Base-by-base conservation (phyloP, 2,113 vertebrate genomes). In the Onychostruthus taczanowskii region DNA sequence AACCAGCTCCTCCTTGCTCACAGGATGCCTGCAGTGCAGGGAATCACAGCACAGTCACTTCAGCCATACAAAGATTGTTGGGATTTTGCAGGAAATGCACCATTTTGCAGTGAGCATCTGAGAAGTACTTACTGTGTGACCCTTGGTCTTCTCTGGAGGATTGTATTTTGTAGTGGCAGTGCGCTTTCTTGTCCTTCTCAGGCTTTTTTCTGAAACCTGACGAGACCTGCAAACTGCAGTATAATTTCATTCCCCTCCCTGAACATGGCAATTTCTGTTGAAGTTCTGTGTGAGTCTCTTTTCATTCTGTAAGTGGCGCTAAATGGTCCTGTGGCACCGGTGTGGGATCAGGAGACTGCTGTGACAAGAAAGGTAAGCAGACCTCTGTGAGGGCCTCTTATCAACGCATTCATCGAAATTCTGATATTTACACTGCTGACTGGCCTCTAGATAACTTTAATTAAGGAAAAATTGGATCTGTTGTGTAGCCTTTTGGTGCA, bases 171-270 rank as follows among this genome's bases (percentile, higher is more conserved):
- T 22, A 47, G 55, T 72, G 67, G 67, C 66, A 44, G 33, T 35
- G 33, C 23, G 2, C 44, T 56, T 55, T 68, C 21, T 76, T 0
- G 0, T 75, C 55, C 68, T 67, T 59, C 69, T 85, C 43, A 24
- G 46, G 47, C 22, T 23, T 74, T 73, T 50, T 50, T 59, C 41
- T 84, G 84, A 94, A 86, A 84, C 27, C 37, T 77, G 72, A 49
- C 0, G 0, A 77, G 47, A 58, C 33, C 23, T n/a, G n/a, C n/a
- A n/a, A n/a, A n/a, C n/a, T n/a, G 37, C 61, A 93, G 35, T 47
- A 33, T 0, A 0, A 27, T 88, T 90, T 61, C 26, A 8, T 52
- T 91, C 6, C 35, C 23, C 9, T 52, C 23, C 24, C 19, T 52
- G 68, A 55, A 52, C 16, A 10, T 2, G 15, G 33, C 22, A 69